Evolutionary conservation across 1,140 invertebrate species (phyloP).

Genomic region (Drosophila pseudoananassae): DNA sequence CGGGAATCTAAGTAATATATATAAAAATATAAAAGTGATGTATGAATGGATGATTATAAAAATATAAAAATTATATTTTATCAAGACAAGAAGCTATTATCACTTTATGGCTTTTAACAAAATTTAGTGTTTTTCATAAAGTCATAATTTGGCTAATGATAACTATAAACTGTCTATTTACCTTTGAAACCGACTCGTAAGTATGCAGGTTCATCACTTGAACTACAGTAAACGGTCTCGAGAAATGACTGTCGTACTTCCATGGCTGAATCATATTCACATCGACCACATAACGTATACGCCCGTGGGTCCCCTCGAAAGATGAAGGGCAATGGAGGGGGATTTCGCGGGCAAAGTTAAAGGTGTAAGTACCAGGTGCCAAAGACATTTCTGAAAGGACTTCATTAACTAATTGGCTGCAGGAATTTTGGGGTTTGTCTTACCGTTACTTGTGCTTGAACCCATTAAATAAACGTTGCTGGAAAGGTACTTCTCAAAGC

Average conservation of each 20-base stretch:
- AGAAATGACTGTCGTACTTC: conserved; percentile 89
- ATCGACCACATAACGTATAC: conserved; percentile 88
- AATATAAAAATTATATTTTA: background rate
- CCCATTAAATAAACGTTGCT: conserved; percentile 61
- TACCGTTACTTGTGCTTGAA: conserved; percentile 40
- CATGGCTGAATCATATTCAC: conserved; percentile 89
- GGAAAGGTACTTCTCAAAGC: conserved; percentile 71
- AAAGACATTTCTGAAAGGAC: conserved; percentile 33
- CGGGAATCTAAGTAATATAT: conserved; percentile 14
- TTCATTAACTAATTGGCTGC: background rate
- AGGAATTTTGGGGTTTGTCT: background rate
- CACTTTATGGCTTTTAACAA: background rate
- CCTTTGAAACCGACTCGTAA: conserved; percentile 69
- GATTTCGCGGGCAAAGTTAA: conserved; percentile 86
- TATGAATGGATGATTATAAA: background rate
- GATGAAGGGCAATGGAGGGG: conserved; percentile 87
- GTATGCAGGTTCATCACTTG: conserved; percentile 89
- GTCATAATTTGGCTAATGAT: background rate
- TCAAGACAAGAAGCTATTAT: no score
- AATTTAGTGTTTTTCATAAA: background rate
- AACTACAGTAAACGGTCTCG: conserved; percentile 89
- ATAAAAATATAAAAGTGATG: background rate
- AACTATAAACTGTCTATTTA: conserved; percentile 9
- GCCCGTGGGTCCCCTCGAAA: conserved; percentile 89
- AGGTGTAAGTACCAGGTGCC: conserved; percentile 85